phyloP scores from a whole-genome alignment of 2,797 vertebrate genomes.

The Mormyrus proboscirostris region DNA sequence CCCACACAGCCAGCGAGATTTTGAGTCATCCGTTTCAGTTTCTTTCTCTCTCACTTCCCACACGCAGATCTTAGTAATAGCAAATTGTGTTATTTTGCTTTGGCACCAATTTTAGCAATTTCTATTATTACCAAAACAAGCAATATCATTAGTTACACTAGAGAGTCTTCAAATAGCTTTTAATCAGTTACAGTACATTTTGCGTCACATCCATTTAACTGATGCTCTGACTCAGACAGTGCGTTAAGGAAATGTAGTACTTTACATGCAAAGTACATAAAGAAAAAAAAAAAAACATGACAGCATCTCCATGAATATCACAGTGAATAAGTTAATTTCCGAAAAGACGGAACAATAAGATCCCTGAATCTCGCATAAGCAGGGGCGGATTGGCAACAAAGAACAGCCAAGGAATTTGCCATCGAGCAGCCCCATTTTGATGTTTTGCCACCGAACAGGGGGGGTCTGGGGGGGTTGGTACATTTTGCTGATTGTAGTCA shows the following conservation, averaged over 20 bases:
- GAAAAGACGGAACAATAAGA: not conserved
- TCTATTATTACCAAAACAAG: slow-evolving; percentile 9
- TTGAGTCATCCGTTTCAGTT: not conserved
- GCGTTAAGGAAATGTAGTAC: not conserved
- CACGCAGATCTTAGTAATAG: not conserved
- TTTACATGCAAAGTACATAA: not conserved
- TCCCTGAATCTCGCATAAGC: not conserved
- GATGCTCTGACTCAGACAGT: not conserved
- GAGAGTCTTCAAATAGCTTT: slow-evolving; percentile 10
- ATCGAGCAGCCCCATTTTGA: not conserved
- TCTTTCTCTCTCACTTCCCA: not conserved
- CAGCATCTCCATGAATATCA: not conserved
- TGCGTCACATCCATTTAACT: not conserved
- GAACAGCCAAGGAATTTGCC: not conserved
- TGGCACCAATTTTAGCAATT: not conserved
- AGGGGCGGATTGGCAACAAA: not conserved
- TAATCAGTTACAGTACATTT: slow-evolving; percentile 4
- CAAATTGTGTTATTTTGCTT: slow-evolving; percentile 7
- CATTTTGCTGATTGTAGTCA: not conserved
- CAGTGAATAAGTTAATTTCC: not conserved
- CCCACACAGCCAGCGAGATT: not conserved
- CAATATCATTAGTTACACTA: slow-evolving; percentile 12
- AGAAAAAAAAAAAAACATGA: not conserved
- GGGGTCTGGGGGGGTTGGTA: not conserved
- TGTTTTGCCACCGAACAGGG: not conserved